Conservation (phyloP, 2,797 vertebrate species). For the Xiphophorus birchmanni region DNA sequence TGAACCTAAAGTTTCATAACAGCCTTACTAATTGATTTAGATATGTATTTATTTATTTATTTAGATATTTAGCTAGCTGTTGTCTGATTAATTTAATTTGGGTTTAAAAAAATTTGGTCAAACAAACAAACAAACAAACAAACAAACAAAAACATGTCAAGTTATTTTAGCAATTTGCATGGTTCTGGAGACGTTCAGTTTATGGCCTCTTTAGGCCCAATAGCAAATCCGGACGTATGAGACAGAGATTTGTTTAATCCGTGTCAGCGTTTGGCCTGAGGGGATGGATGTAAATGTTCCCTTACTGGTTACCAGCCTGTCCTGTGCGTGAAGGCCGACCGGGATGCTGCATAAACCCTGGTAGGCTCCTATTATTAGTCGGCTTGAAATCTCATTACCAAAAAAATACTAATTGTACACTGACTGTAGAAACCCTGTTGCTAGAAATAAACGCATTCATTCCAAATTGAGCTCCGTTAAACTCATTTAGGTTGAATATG, state of each 20-base stretch:
- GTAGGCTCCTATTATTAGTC: background rate
- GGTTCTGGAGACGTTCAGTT: background rate
- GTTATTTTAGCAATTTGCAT: background rate
- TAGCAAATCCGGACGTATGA: slow-evolving; percentile 16
- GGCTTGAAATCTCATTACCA: background rate
- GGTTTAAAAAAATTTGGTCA: background rate
- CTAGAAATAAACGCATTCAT: background rate
- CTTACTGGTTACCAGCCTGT: slow-evolving; percentile 1
- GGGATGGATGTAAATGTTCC: slow-evolving; percentile 39
- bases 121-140: background rate
- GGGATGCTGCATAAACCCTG: background rate
- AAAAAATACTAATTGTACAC: background rate
- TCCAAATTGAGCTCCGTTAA: background rate
- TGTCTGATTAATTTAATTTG: background rate
- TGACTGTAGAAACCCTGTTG: background rate
- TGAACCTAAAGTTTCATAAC: background rate
- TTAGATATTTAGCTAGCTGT: background rate
- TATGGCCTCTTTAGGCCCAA: slow-evolving; percentile 44
- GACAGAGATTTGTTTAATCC: slow-evolving; percentile 58
- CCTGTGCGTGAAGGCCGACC: background rate
- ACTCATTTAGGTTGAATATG: background rate
- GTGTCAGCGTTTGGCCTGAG: slow-evolving; percentile 45
- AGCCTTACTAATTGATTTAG: background rate
- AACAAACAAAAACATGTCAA: background rate
- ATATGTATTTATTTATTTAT: background rate